Conservation (phyloP, 2,113 vertebrate genomes). For the Nestor notabilis region DNA sequence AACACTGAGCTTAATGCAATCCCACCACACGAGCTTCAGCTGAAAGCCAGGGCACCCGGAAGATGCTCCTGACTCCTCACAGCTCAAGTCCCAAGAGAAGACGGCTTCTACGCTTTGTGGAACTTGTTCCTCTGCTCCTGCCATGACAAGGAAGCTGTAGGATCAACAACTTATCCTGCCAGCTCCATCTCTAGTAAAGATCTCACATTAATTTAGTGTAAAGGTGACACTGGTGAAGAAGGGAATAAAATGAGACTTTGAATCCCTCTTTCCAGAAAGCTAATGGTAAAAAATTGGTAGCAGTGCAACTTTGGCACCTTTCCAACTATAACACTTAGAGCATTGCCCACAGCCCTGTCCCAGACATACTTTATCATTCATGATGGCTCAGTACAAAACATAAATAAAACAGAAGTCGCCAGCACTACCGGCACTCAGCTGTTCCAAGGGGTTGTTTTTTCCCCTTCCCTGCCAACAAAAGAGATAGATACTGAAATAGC, state of each 20-base stretch:
- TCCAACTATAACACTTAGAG: not conserved
- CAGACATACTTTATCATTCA: constrained; percentile 40
- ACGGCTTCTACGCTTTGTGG: not conserved
- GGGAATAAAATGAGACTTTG: constrained; percentile 3
- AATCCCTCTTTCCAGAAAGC: not conserved
- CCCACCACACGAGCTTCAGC: not conserved
- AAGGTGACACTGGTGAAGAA: not conserved
- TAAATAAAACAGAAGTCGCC: constrained; percentile 43
- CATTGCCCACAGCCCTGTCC: not conserved
- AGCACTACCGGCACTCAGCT: constrained; percentile 1
- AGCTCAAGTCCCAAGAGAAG: not conserved
- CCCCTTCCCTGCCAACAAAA: not conserved
- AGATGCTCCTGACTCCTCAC: not conserved
- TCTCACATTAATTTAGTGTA: constrained; percentile 25
- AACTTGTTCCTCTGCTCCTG: not conserved
- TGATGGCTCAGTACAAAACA: not conserved
- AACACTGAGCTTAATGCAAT: not conserved
- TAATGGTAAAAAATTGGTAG: constrained; percentile 38
- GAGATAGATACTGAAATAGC: not conserved
- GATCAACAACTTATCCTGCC: not conserved
- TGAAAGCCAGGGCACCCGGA: not conserved
- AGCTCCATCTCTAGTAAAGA: not conserved
- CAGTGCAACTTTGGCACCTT: not conserved
- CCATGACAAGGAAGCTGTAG: not conserved
- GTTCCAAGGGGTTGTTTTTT: not conserved